A percentile compares a stretch with the other conserved stretches of the same genome.
These are phyloP conservation scores for Drosophila pallidifrons DNA, from an alignment of 1,140 invertebrate species.

Conservation along the genomic window DNA sequence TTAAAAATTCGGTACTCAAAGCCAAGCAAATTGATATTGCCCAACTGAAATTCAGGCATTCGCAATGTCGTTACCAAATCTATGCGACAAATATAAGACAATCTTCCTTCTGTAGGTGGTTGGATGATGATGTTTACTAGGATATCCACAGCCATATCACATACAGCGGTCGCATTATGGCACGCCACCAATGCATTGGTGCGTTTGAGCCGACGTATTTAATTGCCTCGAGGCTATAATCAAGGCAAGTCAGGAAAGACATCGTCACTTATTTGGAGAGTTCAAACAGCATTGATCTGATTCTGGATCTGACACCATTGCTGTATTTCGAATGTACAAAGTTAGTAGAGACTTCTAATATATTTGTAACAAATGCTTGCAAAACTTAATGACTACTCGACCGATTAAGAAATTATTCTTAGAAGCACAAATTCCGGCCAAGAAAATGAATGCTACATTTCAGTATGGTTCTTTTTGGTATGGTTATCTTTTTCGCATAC, in stretches of 20 bases:
- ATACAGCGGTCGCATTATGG: conserved; percentile 93
- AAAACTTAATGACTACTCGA: conserved; percentile 57
- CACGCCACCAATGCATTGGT: conserved; percentile 91
- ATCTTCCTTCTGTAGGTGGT: conserved; percentile 94
- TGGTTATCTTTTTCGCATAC: too few species aligned
- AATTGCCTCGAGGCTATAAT: conserved; percentile 94
- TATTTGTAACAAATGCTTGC: neutral
- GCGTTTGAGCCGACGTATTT: conserved; percentile 93
- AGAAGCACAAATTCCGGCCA: conserved; percentile 74
- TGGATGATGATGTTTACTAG: conserved; percentile 87
- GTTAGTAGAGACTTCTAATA: neutral
- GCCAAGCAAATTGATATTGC: conserved; percentile 93
- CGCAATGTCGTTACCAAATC: conserved; percentile 94
- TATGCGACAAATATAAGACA: conserved; percentile 92
- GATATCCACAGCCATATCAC: conserved; percentile 95
- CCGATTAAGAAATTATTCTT: conserved; percentile 87
- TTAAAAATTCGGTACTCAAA: conserved; percentile 93
- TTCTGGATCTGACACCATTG: neutral
- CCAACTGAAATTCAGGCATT: conserved; percentile 93
- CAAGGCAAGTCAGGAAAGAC: conserved; percentile 87
- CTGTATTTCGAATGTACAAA: neutral
- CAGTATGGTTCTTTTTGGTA: conserved; percentile 82
- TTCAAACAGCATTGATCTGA: neutral
- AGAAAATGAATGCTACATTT: conserved; percentile 88
- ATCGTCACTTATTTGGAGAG: too few species aligned